These are phyloP conservation scores for Mesochorus sp. DNA, from an alignment of 2,888 invertebrate genomes.

Conservation along the genomic window DNA sequence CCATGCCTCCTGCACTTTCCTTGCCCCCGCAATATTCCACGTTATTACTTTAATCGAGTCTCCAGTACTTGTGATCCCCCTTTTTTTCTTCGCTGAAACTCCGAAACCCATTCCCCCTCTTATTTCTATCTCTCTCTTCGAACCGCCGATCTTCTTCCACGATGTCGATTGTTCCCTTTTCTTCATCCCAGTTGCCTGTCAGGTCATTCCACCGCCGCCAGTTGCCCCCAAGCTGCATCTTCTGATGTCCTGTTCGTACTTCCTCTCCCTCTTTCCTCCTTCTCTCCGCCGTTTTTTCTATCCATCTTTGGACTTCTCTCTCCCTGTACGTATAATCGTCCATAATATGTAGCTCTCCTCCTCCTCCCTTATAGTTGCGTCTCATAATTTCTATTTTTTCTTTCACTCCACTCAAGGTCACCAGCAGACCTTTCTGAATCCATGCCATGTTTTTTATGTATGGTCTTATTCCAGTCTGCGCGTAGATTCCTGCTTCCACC, in stretches of 20 bases:
- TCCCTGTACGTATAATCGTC: not conserved
- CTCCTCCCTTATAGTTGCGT: not conserved
- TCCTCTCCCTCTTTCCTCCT: not conserved
- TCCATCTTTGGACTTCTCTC: not conserved
- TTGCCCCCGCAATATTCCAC: slow-evolving; percentile 16
- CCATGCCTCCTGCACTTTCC: not conserved
- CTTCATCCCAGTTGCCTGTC: too few relatives aligned
- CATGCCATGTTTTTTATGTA: not conserved
- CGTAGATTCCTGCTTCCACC: not conserved
- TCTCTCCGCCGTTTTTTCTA: not conserved
- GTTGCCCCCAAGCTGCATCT: not conserved
- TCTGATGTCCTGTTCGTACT: not conserved
- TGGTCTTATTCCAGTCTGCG: slow-evolving; percentile 16
- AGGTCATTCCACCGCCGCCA: slow-evolving; percentile 2
- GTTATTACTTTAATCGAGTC: not conserved
- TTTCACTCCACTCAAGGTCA: not conserved
- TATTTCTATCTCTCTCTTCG: not conserved
- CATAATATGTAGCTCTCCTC: not conserved
- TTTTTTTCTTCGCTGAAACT: not conserved
- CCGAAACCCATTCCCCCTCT: not conserved
- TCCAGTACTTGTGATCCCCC: not conserved
- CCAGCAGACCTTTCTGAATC: not conserved
- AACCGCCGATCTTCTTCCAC: too few relatives aligned
- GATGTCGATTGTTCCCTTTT: too few relatives aligned
- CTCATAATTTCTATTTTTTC: slow-evolving; percentile 26